Base-by-base conservation (phyloP, 2,888 invertebrate genomes). In the Eupelmus urozonus region DNA sequence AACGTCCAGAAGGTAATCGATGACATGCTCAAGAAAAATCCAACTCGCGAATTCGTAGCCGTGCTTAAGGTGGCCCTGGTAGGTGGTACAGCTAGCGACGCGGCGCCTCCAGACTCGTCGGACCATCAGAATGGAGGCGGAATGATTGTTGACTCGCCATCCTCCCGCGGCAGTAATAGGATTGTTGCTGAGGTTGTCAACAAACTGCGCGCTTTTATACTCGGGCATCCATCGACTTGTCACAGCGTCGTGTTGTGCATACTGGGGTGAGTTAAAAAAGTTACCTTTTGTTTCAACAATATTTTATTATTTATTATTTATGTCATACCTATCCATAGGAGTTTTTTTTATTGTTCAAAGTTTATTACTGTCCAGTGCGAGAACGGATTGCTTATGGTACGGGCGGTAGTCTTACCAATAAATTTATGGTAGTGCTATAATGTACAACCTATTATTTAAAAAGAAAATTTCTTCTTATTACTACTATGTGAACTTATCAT, bases 41-140 rank as follows among this genome's bases (percentile, higher is more conserved):
- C 97, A 73, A 96, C 97, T 0, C 92, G 97, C 78, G 98, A 98
- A 88, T 96, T 97, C 87, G 90, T 98, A 29, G 97, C 97, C 83
- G 93, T 97, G 0, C 89, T 97, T 27, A 94, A 94, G 90, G 93
- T 94, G 29, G 94, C 94, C 0, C 89, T 96, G 3, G 94, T 96
- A 25, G 96, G 95, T 42, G 95, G 95, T 40, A 91, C 91, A 81
- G 89, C 89, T 82, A 92, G 90, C 80, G 92, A 93, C 53, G 91
- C 92, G 51, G 81, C 90, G 2, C 90, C 89, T 79, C 90, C 87
- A 0, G 92, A 92, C 81, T 91, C 91, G 2, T 94, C 94, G 91
- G 94, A 94, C 84, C 92, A n/a, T n/a, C n/a, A 93, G 40, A 93
- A 93, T 82, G 93, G 92, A 78, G 92, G 93, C 70, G 94, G 94